A percentile compares a stretch with the other conserved stretches of the same genome.
phyloP scores from a whole-genome alignment of 2,113 vertebrate genomes.

The Rhinoderma darwinii region DNA sequence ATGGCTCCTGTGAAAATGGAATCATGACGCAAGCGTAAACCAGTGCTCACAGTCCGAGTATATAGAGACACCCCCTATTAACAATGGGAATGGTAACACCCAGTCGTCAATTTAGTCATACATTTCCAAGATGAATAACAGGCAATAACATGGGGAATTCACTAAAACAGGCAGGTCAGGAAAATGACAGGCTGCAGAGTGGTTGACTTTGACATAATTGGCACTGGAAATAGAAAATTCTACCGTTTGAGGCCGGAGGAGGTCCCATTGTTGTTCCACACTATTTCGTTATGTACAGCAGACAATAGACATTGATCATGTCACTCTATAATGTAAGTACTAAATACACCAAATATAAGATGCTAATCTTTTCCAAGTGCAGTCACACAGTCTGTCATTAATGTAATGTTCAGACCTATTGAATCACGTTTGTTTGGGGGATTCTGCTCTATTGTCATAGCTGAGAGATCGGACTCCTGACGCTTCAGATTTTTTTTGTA shows the following conservation, averaged over 20 bases:
- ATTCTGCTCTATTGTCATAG: constrained; percentile 1
- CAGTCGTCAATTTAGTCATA: too few relatives aligned
- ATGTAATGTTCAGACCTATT: background rate
- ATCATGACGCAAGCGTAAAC: too few relatives aligned
- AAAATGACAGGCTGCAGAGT: background rate
- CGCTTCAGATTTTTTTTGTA: constrained; percentile 15
- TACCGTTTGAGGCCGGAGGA: background rate
- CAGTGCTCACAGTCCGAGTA: too few relatives aligned
- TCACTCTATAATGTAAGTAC: background rate
- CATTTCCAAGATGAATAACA: too few relatives aligned
- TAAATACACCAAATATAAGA: background rate
- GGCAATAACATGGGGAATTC: too few relatives aligned
- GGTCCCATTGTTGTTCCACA: background rate
- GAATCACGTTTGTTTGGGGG: background rate
- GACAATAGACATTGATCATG: background rate
- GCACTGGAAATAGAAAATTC: background rate
- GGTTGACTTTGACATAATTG: background rate
- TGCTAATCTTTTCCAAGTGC: constrained; percentile 3
- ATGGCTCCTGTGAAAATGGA: too few relatives aligned
- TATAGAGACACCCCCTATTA: too few relatives aligned
- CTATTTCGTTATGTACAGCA: background rate
- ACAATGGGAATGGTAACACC: too few relatives aligned
- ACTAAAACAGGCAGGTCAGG: too few relatives aligned
- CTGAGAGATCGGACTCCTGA: background rate
- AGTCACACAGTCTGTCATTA: background rate